Conservation (phyloP, 1,140 invertebrate species). For the Geopemphigus sp. region DNA sequence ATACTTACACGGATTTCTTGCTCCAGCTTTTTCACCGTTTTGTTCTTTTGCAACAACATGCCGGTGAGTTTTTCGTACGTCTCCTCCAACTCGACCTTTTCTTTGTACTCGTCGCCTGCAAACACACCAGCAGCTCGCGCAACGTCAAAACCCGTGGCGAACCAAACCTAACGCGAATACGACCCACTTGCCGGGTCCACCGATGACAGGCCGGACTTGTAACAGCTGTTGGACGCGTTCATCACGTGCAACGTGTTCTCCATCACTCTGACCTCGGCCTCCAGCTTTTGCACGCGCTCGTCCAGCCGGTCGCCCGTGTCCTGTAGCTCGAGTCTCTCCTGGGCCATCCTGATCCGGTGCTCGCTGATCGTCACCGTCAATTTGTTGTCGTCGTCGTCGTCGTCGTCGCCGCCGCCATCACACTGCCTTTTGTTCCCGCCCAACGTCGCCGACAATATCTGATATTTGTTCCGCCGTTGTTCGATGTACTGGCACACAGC, state of each 20-base stretch:
- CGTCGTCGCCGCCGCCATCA: neutral
- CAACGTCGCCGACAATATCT: neutral
- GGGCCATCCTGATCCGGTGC: conserved; percentile 57
- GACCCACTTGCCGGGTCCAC: conserved; percentile 52
- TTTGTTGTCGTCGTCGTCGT: neutral
- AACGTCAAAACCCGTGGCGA: too few relatives aligned
- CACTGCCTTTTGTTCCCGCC: neutral
- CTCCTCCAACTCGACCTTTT: neutral
- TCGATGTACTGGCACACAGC: neutral
- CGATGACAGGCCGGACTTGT: conserved; percentile 52
- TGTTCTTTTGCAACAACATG: conserved; percentile 9
- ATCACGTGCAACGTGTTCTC: conserved; percentile 71
- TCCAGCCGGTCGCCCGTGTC: conserved; percentile 67
- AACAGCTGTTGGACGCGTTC: conserved; percentile 62
- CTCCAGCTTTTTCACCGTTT: neutral
- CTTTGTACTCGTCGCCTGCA: conserved; percentile 33
- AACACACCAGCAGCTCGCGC: neutral
- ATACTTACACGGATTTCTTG: conserved; percentile 2
- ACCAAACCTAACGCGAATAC: neutral
- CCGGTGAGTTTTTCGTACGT: neutral
- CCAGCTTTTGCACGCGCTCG: conserved; percentile 64
- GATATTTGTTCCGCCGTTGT: neutral
- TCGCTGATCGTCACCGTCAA: neutral
- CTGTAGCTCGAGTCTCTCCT: conserved; percentile 67
- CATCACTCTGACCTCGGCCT: conserved; percentile 70